Evolutionary conservation across 2,113 vertebrate genomes (phyloP).

Genomic region (Siphamia tubifer): DNA sequence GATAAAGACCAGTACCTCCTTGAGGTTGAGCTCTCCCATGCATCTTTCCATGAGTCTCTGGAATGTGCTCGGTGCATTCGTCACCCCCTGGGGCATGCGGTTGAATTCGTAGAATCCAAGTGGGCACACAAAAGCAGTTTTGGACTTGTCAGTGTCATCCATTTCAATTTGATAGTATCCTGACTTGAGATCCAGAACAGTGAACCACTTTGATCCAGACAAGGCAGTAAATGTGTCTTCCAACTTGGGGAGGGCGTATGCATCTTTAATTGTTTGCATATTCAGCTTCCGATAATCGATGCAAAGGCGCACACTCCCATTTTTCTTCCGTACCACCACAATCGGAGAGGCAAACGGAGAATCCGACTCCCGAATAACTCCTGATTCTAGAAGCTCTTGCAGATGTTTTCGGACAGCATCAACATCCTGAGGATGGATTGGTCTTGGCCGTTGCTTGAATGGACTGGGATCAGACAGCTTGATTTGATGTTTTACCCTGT

Average conservation of each 20-base stretch:
- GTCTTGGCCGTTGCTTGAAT: not conserved
- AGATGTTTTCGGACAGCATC: not conserved
- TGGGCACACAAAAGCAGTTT: not conserved
- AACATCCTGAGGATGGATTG: not conserved
- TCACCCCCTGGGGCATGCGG: not conserved
- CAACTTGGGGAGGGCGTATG: not conserved
- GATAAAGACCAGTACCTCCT: no score
- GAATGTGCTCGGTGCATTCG: not conserved
- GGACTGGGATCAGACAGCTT: not conserved
- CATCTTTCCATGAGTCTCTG: not conserved
- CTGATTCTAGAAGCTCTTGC: not conserved
- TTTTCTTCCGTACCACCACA: no score
- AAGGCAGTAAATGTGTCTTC: not conserved
- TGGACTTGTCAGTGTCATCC: not conserved
- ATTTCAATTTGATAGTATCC: not conserved
- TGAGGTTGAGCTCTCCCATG: not conserved
- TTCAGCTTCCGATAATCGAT: not conserved
- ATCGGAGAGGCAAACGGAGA: no score
- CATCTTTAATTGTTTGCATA: not conserved
- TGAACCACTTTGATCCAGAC: not conserved
- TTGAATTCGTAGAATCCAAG: not conserved
- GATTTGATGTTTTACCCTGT: not conserved
- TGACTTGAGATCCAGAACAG: not conserved
- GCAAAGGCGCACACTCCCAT: no score
- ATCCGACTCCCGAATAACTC: not conserved